These are phyloP conservation scores for Cataglyphis hispanica DNA, from an alignment of 1,140 invertebrate species.

Conservation along the genomic window DNA sequence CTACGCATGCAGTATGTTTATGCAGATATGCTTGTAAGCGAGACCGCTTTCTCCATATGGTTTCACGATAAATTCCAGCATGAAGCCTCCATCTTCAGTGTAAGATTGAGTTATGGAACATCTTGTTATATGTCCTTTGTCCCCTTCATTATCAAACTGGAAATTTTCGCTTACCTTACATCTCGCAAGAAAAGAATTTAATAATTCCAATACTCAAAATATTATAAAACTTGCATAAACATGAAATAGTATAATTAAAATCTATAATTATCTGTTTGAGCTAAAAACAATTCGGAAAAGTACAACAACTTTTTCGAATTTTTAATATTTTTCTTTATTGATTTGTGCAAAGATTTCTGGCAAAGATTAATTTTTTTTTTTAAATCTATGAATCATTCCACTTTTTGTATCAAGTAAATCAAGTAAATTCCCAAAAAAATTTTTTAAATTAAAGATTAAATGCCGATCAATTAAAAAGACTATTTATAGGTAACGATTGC, in stretches of 20 bases:
- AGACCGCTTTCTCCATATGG: slow-evolving; percentile 77
- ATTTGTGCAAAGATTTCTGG: no score
- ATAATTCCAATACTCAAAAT: not conserved
- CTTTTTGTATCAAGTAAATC: not conserved
- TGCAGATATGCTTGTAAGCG: slow-evolving; percentile 65
- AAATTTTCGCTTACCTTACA: not conserved
- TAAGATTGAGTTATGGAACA: slow-evolving; percentile 30
- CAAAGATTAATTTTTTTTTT: not conserved
- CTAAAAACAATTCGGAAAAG: not conserved
- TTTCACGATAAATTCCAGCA: slow-evolving; percentile 71
- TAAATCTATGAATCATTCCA: not conserved
- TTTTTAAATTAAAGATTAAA: not conserved
- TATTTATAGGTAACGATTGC: not conserved
- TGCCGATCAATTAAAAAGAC: slow-evolving; percentile 2
- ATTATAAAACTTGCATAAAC: not conserved
- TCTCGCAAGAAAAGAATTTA: not conserved
- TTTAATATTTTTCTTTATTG: not conserved
- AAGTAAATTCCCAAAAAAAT: no score
- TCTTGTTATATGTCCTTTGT: not conserved
- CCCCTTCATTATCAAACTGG: not conserved
- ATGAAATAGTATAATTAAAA: not conserved
- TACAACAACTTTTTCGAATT: not conserved
- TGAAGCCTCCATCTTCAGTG: slow-evolving; percentile 14
- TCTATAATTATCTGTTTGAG: not conserved
- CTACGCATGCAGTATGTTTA: slow-evolving; percentile 53